A percentile compares a stretch with the other conserved stretches of the same genome.
These are phyloP conservation scores for Coregonus ussuriensis DNA, from an alignment of 2,797 vertebrate species.

Conservation along the genomic window DNA sequence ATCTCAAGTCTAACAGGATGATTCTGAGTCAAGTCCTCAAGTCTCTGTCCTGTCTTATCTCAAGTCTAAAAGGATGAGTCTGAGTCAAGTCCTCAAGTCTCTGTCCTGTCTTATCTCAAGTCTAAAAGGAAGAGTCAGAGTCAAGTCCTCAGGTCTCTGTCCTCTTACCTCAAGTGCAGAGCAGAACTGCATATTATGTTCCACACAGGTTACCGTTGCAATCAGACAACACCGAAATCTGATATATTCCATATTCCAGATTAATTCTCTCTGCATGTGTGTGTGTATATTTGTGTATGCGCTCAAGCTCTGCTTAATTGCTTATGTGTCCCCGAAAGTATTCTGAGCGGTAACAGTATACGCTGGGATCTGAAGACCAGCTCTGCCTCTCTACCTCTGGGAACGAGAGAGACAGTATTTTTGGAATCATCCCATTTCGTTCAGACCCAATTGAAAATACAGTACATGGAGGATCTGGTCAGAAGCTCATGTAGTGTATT, in stretches of 20 bases:
- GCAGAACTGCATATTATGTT: too few species aligned
- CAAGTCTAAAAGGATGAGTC: too few species aligned
- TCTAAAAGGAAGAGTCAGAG: too few species aligned
- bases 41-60: too few species aligned
- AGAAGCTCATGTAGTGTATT: slow-evolving; percentile 51
- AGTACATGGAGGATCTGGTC: slow-evolving; percentile 44
- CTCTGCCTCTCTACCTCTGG: background rate
- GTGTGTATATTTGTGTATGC: background rate
- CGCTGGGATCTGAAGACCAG: background rate
- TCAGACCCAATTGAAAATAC: slow-evolving; percentile 61
- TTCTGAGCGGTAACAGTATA: background rate
- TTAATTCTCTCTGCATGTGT: background rate
- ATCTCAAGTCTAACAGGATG: too few species aligned
- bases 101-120: too few species aligned
- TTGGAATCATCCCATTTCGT: slow-evolving; percentile 69
- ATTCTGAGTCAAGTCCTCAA: too few species aligned
- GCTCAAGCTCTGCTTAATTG: background rate
- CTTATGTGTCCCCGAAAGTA: background rate
- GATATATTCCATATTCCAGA: background rate
- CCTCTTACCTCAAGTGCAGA: too few species aligned
- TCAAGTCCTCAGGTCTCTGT: too few species aligned
- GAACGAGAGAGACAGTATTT: slow-evolving; percentile 61
- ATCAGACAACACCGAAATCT: background rate
- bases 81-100: too few species aligned
- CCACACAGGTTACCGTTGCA: too few species aligned